Base-by-base conservation (phyloP, 1,140 invertebrate species). In the Wiebesia pumilae region DNA sequence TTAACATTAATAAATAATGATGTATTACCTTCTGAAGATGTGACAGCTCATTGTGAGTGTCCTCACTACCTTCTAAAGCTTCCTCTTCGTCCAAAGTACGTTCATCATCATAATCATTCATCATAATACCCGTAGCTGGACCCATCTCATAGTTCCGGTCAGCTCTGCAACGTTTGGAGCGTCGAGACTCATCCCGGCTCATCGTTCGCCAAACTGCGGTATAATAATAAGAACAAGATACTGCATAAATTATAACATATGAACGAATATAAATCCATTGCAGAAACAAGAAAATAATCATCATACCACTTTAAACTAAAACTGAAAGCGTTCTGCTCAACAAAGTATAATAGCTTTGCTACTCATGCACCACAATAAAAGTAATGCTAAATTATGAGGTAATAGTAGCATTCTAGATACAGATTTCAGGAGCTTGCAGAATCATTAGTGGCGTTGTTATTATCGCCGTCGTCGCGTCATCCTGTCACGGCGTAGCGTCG, bases 51-150 rank as follows among this genome's bases (percentile, higher is more conserved):
- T 97, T 97, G 89, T 97, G 95, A 58, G 97, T 96, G 93, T 98
- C 97, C 93, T 97, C 97, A 89, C 96, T 95, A 88, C 97, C 97
- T 91, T 98, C 98, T 92, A 99, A 94, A 54, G 97, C 98, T 95
- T 99, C 98, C 95, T 99, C 98, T 94, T 99, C 98, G 92, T 99
- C 98, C 90, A 99, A 91, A 75, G 98, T 99, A 91, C 97, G 95
- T 93, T 99, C 98, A 94, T 99, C 98, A 94, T 99, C 98, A 95
- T 98, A 99, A 94, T 99, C 98, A 96, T 99, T 97, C 85, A 99
- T 96, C 95, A 99, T 96, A 97, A 99, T 98, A 93, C 98, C 98
- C 73, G 95, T 95, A 58, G 95, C 94, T 65, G 96, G 96, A 91
- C 96, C 96, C 94, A 97, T 96, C 89, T 96, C 96, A 88, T 95